phyloP scores from a whole-genome alignment of 2,797 vertebrate genomes.

The Brotula barbata region DNA sequence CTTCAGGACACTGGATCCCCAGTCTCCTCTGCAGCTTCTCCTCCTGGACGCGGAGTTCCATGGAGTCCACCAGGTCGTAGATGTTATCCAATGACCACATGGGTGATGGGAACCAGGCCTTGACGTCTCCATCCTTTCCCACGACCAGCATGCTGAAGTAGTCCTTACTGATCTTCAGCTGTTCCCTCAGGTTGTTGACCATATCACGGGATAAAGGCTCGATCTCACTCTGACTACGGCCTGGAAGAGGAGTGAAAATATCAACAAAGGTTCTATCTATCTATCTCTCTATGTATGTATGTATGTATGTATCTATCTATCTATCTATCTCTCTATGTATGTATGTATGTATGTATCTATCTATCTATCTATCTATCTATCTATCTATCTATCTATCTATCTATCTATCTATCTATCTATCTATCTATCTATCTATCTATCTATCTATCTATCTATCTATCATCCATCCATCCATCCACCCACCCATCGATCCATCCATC shows the following conservation, averaged over 20 bases:
- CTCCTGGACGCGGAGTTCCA: slow-evolving; percentile 78
- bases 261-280: not conserved
- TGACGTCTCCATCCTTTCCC: slow-evolving; percentile 79
- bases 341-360: no score
- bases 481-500: no score
- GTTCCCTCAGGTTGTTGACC: slow-evolving; percentile 76
- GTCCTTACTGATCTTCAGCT: slow-evolving; percentile 79
- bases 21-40: slow-evolving; percentile 76
- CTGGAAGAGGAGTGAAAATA: slow-evolving; percentile 47
- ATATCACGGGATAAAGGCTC: slow-evolving; percentile 66
- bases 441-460: no score
- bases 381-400: no score
- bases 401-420: no score
- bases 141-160: slow-evolving; percentile 83
- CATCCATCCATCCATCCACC: no score
- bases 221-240: slow-evolving; percentile 76
- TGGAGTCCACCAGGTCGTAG: slow-evolving; percentile 82
- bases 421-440: no score
- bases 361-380: no score
- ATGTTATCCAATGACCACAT: slow-evolving; percentile 80
- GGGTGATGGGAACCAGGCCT: slow-evolving; percentile 81
- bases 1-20: slow-evolving; percentile 78
- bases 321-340: no score
- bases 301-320: no score
- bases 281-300: no score